phyloP scores from a whole-genome alignment of 2,797 vertebrate genomes.

The Tokudaia muenninki region DNA sequence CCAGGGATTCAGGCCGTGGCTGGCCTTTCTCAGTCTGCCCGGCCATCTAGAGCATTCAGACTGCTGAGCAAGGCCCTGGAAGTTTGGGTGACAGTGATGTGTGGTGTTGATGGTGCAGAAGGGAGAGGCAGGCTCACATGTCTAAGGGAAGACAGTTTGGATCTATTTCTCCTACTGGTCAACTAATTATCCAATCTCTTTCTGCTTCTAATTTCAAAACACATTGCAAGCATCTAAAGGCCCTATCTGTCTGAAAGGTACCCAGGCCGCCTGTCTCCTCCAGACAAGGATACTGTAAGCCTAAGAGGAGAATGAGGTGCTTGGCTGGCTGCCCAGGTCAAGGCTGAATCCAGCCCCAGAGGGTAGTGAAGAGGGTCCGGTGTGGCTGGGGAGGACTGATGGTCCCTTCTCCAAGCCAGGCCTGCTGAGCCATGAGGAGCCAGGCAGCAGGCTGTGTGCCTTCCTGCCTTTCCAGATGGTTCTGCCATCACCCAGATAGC shows the following conservation, averaged over 20 bases:
- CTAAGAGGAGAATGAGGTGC: slow-evolving; percentile 72
- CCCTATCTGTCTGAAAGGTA: not conserved
- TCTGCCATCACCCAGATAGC: slow-evolving; percentile 82
- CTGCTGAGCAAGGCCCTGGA: slow-evolving; percentile 77
- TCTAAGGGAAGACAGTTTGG: slow-evolving; percentile 64
- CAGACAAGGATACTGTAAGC: slow-evolving; percentile 27
- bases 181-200: slow-evolving; percentile 78
- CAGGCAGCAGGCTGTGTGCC: slow-evolving; percentile 83
- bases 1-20: slow-evolving; percentile 82
- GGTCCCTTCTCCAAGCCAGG: slow-evolving; percentile 82
- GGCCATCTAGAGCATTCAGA: slow-evolving; percentile 73
- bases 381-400: slow-evolving; percentile 75
- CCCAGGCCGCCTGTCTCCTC: not conserved
- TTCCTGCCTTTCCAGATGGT: slow-evolving; percentile 84
- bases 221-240: slow-evolving; percentile 71
- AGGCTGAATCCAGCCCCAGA: slow-evolving; percentile 11
- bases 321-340: slow-evolving; percentile 46
- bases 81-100: slow-evolving; percentile 76
- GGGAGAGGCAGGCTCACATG: not conserved
- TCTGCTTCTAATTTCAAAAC: slow-evolving; percentile 73
- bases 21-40: slow-evolving; percentile 80
- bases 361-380: slow-evolving; percentile 66
- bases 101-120: slow-evolving; percentile 48
- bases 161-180: slow-evolving; percentile 75
- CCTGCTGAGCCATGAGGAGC: slow-evolving; percentile 77